Conservation (phyloP, 2,888 invertebrate genomes). For the Tachystola acroxantha region DNA sequence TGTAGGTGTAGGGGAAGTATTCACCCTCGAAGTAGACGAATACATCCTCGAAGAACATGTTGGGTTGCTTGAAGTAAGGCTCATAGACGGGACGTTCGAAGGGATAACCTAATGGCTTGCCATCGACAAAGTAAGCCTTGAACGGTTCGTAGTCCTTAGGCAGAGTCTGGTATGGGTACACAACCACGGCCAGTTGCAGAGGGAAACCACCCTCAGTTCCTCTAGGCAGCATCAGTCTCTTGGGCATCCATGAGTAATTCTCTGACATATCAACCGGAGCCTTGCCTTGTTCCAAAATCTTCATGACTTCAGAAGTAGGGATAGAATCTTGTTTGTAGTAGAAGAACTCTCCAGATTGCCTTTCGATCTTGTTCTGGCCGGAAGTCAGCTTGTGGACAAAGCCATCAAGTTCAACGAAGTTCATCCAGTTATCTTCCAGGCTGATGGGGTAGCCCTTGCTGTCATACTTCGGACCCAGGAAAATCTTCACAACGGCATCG, state of each 20-base stretch:
- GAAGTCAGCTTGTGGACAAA: constrained; percentile 74
- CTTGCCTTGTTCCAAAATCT: constrained; percentile 70
- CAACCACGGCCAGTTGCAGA: constrained; percentile 80
- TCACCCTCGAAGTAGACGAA: constrained; percentile 55
- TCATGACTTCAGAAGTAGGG: constrained; percentile 77
- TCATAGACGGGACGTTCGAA: constrained; percentile 73
- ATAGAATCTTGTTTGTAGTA: constrained; percentile 80
- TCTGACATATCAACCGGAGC: constrained; percentile 74
- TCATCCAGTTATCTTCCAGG: constrained; percentile 74
- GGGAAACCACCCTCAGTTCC: constrained; percentile 83
- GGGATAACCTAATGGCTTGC: constrained; percentile 76
- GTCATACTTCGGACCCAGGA: constrained; percentile 80
- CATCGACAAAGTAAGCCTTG: constrained; percentile 53
- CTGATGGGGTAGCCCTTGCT: constrained; percentile 63
- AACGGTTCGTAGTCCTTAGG: constrained; percentile 43
- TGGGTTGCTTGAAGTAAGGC: constrained; percentile 70
- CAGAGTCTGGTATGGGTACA: constrained; percentile 70
- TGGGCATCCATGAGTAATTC: constrained; percentile 80
- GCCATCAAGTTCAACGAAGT: constrained; percentile 23
- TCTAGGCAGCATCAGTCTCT: constrained; percentile 83
- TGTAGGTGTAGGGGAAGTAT: constrained; percentile 6
- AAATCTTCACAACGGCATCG: constrained; percentile 75
- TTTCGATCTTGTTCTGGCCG: constrained; percentile 81
- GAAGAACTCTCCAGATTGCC: constrained; percentile 81
- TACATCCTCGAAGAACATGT: constrained; percentile 80